These are phyloP conservation scores for Drosophila maculinotata DNA, from an alignment of 2,888 invertebrate species.

Conservation along the genomic window DNA sequence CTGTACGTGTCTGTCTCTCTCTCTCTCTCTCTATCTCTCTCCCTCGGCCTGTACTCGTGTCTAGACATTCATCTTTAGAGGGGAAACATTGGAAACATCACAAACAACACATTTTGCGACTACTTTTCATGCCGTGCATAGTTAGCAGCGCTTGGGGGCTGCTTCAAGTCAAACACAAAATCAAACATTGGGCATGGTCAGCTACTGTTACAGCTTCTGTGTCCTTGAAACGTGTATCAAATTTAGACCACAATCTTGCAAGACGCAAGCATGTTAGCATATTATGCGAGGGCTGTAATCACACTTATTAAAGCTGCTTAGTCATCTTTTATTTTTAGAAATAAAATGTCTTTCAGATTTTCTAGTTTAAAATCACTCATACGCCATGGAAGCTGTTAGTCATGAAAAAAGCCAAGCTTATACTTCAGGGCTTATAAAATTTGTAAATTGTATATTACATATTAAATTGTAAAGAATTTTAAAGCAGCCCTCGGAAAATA, in stretches of 20 bases:
- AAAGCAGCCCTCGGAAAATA: slow-evolving; percentile 28
- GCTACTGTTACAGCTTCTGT: neutral
- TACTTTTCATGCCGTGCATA: slow-evolving; percentile 66
- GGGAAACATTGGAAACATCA: slow-evolving; percentile 21
- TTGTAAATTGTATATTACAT: too few relatives aligned
- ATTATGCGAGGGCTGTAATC: slow-evolving; percentile 39
- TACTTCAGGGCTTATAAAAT: too few relatives aligned
- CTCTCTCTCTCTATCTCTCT: too few relatives aligned
- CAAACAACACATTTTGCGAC: slow-evolving; percentile 50
- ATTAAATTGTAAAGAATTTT: neutral
- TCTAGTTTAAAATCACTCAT: too few relatives aligned
- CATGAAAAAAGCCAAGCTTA: too few relatives aligned
- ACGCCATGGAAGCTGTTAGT: too few relatives aligned
- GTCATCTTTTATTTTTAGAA: too few relatives aligned
- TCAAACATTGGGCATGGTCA: slow-evolving; percentile 15
- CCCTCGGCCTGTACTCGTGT: slow-evolving; percentile 13
- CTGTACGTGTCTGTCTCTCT: slow-evolving; percentile 8
- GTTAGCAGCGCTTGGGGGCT: slow-evolving; percentile 54
- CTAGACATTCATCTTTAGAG: slow-evolving; percentile 60
- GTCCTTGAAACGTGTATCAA: slow-evolving; percentile 72
- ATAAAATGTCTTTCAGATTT: too few relatives aligned
- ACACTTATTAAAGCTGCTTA: too few relatives aligned
- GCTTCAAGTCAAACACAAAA: slow-evolving; percentile 28
- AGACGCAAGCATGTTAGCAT: neutral
- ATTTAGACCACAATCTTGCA: slow-evolving; percentile 42